Conservation (phyloP, 2,888 invertebrate species). For the Hypena proboscidalis region DNA sequence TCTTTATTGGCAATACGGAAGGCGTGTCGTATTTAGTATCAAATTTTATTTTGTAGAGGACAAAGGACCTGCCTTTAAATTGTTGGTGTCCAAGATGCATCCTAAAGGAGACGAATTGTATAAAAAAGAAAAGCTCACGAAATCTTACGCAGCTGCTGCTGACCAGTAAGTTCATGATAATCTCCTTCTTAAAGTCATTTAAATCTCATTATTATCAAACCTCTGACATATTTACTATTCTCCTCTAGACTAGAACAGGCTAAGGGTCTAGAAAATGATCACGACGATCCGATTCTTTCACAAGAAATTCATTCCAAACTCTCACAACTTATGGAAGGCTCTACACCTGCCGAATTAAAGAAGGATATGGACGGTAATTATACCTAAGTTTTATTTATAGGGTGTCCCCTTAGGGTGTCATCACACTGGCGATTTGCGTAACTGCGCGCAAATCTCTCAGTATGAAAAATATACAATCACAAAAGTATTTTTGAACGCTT, state of each 20-base stretch:
- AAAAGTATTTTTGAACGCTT: too few relatives aligned
- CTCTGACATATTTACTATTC: too few relatives aligned
- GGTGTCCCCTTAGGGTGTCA: too few relatives aligned
- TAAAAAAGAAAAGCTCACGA: conserved; percentile 52
- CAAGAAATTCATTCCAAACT: conserved; percentile 57
- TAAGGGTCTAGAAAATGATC: conserved; percentile 60
- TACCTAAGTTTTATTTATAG: too few relatives aligned
- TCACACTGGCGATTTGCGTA: too few relatives aligned
- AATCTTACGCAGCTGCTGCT: conserved; percentile 58
- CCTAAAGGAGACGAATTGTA: conserved; percentile 55
- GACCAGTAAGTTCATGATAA: conserved; percentile 64
- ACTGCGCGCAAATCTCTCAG: too few relatives aligned
- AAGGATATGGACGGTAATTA: conserved; percentile 66
- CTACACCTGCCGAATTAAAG: conserved; percentile 54
- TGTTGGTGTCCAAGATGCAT: conserved; percentile 58
- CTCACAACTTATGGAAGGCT: conserved; percentile 41
- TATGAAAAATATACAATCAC: too few relatives aligned
- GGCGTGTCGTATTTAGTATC: too few relatives aligned
- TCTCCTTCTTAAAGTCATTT: too few relatives aligned
- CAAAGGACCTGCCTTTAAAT: conserved; percentile 67
- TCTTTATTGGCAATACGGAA: too few relatives aligned
- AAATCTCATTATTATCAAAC: too few relatives aligned
- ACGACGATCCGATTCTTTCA: conserved; percentile 67
- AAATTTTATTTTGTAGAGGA: conserved; percentile 53
- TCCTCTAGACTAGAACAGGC: conserved; percentile 60